Conservation (phyloP, 2,113 vertebrate species). For the Saccopteryx leptura region DNA sequence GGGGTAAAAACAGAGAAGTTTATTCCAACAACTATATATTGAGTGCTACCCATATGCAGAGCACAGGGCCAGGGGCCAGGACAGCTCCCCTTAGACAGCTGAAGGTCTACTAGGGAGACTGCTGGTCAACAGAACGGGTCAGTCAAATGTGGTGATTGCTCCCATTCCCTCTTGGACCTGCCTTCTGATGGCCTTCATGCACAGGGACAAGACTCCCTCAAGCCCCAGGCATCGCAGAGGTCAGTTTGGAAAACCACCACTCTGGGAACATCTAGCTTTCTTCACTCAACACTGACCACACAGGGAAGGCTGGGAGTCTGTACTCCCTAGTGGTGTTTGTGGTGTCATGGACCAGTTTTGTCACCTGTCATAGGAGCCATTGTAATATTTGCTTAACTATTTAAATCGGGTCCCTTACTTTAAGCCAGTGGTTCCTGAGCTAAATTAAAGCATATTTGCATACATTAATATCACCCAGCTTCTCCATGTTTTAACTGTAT, state of each 20-base stretch:
- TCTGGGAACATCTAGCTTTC: not conserved
- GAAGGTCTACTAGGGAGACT: not conserved
- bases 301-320: not conserved
- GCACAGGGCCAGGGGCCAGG: not conserved
- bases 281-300: not conserved
- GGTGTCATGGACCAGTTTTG: constrained; percentile 74
- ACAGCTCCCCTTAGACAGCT: not conserved
- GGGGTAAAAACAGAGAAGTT: constrained; percentile 10
- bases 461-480: constrained; percentile 69
- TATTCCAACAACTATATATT: not conserved
- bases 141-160: too few species aligned
- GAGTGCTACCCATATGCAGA: not conserved
- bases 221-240: not conserved
- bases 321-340: constrained; percentile 26
- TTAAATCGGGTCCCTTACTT: constrained; percentile 74
- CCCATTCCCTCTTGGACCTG: not conserved
- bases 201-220: not conserved
- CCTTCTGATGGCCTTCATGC: not conserved
- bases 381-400: constrained; percentile 77
- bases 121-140: not conserved
- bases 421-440: constrained; percentile 71
- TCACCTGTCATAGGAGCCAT: constrained; percentile 61
- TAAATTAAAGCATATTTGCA: constrained; percentile 69
- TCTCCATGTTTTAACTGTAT: constrained; percentile 71
- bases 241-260: not conserved